Conservation (phyloP, 2,888 invertebrate genomes). For the Zhuqinia jingwanae region DNA sequence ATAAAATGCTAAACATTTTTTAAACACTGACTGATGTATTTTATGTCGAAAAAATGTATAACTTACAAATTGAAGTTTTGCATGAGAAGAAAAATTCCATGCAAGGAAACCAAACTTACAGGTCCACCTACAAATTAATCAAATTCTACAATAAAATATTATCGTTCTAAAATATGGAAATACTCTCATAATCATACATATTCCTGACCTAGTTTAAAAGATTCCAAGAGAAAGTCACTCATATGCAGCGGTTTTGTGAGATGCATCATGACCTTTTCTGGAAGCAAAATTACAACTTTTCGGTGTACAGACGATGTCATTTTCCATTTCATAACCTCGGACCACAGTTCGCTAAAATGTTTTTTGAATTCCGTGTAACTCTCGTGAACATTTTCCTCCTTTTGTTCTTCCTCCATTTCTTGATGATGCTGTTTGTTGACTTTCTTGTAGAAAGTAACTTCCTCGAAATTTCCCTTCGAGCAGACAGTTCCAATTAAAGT, state of each 20-base stretch:
- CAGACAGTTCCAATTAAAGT: conserved; percentile 61
- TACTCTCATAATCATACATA: too few relatives aligned
- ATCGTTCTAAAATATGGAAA: too few relatives aligned
- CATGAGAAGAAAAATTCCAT: conserved; percentile 94
- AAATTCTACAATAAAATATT: too few relatives aligned
- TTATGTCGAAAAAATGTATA: conserved; percentile 28
- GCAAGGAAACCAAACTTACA: conserved; percentile 93
- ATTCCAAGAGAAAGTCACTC: conserved; percentile 95
- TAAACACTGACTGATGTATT: too few relatives aligned
- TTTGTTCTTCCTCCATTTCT: not conserved
- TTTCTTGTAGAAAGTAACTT: conserved; percentile 60
- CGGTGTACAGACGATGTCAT: conserved; percentile 86
- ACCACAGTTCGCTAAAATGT: conserved; percentile 84
- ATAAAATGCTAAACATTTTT: conserved; percentile 35
- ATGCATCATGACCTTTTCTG: conserved; percentile 91
- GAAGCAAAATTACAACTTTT: conserved; percentile 89
- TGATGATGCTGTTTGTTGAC: conserved; percentile 35
- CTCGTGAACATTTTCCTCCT: conserved; percentile 39
- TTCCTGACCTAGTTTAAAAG: conserved; percentile 87
- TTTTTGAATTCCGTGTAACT: conserved; percentile 73
- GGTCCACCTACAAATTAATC: conserved; percentile 89
- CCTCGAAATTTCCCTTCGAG: conserved; percentile 60
- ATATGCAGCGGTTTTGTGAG: conserved; percentile 90
- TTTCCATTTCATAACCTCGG: conserved; percentile 87
- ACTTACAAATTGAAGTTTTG: conserved; percentile 92